A percentile compares a stretch with the other conserved stretches of the same genome.
These are phyloP conservation scores for Smithornis capensis DNA, from an alignment of 2,113 vertebrate genomes.

Conservation along the genomic window DNA sequence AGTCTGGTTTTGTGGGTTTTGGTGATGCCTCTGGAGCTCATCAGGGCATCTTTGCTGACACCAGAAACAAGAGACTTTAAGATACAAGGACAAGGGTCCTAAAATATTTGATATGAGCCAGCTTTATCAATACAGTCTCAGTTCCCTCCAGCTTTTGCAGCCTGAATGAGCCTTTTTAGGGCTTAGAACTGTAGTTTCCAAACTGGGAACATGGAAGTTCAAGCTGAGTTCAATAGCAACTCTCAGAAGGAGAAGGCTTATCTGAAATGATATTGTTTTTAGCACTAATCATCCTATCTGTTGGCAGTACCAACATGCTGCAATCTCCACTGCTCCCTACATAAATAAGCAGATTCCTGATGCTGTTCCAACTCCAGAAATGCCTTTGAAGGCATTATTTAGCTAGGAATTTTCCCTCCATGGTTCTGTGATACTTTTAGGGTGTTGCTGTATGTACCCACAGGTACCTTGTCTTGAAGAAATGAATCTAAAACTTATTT, in stretches of 20 bases:
- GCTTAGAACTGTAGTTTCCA: neutral
- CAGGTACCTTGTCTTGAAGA: neutral
- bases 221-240: slow-evolving; percentile 42
- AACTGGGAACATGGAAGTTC: slow-evolving; percentile 39
- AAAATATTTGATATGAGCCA: neutral
- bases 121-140: neutral
- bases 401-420: slow-evolving; percentile 24
- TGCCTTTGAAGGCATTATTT: slow-evolving; percentile 65
- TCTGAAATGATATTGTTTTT: slow-evolving; percentile 69
- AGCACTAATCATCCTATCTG: slow-evolving; percentile 63
- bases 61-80: neutral
- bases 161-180: neutral
- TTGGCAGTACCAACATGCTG: slow-evolving; percentile 64
- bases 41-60: neutral
- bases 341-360: slow-evolving; percentile 76
- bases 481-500: neutral
- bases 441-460: neutral
- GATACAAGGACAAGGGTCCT: neutral
- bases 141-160: neutral
- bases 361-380: slow-evolving; percentile 64
- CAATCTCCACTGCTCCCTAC: slow-evolving; percentile 61
- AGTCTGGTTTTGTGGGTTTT: neutral
- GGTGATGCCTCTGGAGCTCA: neutral
- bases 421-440: neutral
- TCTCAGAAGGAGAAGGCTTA: slow-evolving; percentile 55